A percentile compares a stretch with the other conserved stretches of the same genome.
These are phyloP conservation scores for Leptinotarsa tumamoca DNA, from an alignment of 2,888 invertebrate genomes.

Conservation along the genomic window DNA sequence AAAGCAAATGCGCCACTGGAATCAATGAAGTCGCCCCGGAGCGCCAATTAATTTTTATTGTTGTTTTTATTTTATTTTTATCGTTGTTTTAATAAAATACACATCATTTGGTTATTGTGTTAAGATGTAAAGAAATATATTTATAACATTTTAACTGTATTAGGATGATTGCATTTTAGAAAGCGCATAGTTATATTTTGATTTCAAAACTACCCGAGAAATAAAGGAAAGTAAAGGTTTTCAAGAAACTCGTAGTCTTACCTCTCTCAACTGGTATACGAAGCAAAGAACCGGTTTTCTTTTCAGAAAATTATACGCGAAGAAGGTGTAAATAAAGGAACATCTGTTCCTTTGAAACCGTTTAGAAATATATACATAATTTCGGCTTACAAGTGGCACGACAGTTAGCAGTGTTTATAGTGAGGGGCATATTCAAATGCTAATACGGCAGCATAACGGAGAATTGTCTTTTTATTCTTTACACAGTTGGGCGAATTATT, in stretches of 20 bases:
- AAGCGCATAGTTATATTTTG: too few species aligned
- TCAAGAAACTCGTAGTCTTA: not conserved
- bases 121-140: too few species aligned
- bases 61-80: too few species aligned
- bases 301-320: constrained; percentile 24
- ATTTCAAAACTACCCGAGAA: not conserved
- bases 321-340: constrained; percentile 43
- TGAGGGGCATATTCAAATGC: constrained; percentile 58
- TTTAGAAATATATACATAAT: constrained; percentile 49
- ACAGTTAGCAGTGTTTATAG: constrained; percentile 54
- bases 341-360: constrained; percentile 53
- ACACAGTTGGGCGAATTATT: constrained; percentile 36
- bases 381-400: constrained; percentile 51
- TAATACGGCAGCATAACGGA: constrained; percentile 54
- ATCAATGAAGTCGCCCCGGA: too few species aligned
- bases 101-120: too few species aligned
- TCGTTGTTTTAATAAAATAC: too few species aligned
- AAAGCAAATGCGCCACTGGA: too few species aligned
- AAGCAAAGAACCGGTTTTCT: constrained; percentile 27
- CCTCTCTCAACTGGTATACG: constrained; percentile 9
- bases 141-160: too few species aligned
- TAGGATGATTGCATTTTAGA: too few species aligned
- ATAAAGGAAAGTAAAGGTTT: constrained; percentile 15
- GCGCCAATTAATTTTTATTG: too few species aligned
- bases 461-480: constrained; percentile 52